A percentile compares a stretch with the other conserved stretches of the same genome.
These are phyloP conservation scores for Erannis defoliaria DNA, from an alignment of 2,888 invertebrate species.

Conservation along the genomic window DNA sequence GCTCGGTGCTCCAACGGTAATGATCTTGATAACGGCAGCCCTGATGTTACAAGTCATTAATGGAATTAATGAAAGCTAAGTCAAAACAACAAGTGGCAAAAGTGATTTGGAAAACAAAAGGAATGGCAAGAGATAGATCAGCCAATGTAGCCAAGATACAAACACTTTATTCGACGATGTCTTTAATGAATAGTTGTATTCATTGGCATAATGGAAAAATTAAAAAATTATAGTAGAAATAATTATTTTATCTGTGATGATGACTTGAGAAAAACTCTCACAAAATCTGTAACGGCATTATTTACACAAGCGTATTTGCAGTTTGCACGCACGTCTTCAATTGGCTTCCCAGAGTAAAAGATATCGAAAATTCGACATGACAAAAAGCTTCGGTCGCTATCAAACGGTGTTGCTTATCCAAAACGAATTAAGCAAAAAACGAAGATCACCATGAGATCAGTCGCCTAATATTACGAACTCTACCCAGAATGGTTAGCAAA, in stretches of 20 bases:
- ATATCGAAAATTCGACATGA: conserved; percentile 52
- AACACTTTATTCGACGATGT: no score
- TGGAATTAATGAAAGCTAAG: conserved; percentile 20
- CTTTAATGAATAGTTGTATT: no score
- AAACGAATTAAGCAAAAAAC: conserved; percentile 36
- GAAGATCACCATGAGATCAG: conserved; percentile 21
- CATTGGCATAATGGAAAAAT: no score
- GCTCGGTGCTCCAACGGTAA: conserved; percentile 50
- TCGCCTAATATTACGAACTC: conserved; percentile 6
- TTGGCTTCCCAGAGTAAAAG: conserved; percentile 65
- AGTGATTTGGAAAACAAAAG: neutral
- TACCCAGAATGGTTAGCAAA: neutral
- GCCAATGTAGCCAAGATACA: neutral
- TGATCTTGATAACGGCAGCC: conserved; percentile 30
- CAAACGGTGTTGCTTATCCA: conserved; percentile 34
- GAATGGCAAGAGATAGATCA: neutral
- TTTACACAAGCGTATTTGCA: conserved; percentile 37
- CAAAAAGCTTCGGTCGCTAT: conserved; percentile 40
- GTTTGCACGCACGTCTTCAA: conserved; percentile 65
- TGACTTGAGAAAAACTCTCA: conserved; percentile 14
- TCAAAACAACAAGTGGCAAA: neutral
- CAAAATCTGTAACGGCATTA: conserved; percentile 30
- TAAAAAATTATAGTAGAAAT: no score
- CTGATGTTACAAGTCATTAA: conserved; percentile 15
- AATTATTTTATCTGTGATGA: no score